phyloP scores from a whole-genome alignment of 1,140 invertebrate species.

The Neotoxoptera formosana region DNA sequence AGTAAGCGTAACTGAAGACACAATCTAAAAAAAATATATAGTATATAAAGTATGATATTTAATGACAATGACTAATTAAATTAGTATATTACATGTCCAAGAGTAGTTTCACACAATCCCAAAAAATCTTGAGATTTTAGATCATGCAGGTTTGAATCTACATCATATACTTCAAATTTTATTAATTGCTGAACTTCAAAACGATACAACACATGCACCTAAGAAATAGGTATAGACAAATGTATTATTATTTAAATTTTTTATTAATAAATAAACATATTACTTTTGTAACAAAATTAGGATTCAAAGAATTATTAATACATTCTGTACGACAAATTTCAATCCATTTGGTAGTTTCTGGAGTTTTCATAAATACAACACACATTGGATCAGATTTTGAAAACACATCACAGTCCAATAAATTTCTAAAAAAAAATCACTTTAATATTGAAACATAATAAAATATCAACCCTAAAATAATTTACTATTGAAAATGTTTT shows the following conservation, averaged over 20 bases:
- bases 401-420: conserved; percentile 69
- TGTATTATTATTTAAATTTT: neutral
- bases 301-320: conserved; percentile 68
- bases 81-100: conserved; percentile 63
- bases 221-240: neutral
- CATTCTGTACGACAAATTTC: conserved; percentile 70
- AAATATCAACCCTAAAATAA: neutral
- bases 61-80: neutral
- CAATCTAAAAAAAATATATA: conserved; percentile 61
- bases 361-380: conserved; percentile 66
- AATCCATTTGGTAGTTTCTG: conserved; percentile 65
- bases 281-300: conserved; percentile 69
- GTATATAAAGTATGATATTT: neutral
- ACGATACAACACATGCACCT: conserved; percentile 64
- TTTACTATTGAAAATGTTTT: neutral
- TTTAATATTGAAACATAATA: neutral
- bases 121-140: conserved; percentile 69
- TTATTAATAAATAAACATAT: conserved; percentile 4
- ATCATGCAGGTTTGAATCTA: conserved; percentile 65
- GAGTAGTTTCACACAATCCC: conserved; percentile 66
- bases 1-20: conserved; percentile 63
- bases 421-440: conserved; percentile 64
- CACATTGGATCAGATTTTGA: conserved; percentile 73
- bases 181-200: conserved; percentile 67
- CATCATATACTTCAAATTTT: conserved; percentile 67